Percentiles rank a stretch among this genome's conserved stretches.
Conservation (phyloP, 2,113 vertebrate genomes). For the Nymphicus hollandicus region DNA sequence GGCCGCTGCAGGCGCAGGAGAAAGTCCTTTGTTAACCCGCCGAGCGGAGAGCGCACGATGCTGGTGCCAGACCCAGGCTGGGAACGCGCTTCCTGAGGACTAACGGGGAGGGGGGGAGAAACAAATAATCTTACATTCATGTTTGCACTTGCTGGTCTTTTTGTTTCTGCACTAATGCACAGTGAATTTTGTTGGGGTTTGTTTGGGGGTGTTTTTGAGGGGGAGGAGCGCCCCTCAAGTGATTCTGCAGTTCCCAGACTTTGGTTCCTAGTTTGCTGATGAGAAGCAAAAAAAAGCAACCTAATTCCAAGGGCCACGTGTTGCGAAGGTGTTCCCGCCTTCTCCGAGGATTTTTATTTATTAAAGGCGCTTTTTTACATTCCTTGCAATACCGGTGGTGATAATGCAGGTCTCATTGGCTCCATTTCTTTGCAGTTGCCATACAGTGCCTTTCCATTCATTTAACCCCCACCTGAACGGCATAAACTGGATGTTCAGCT, state of each 20-base stretch:
- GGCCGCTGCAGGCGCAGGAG: background rate
- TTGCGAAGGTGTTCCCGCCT: conserved; percentile 77
- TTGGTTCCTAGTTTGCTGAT: conserved; percentile 80
- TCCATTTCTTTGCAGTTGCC: conserved; percentile 88
- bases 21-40: conserved; percentile 43
- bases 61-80: conserved; percentile 70
- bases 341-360: conserved; percentile 75
- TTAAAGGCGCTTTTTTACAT: conserved; percentile 83
- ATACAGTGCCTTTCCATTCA: conserved; percentile 98
- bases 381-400: conserved; percentile 90
- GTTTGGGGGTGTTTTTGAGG: conserved; percentile 70
- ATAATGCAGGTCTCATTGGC: conserved; percentile 88
- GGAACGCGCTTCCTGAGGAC: conserved; percentile 81
- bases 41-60: conserved; percentile 59
- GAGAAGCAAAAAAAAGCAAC: conserved; percentile 67
- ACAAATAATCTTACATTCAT: conserved; percentile 79
- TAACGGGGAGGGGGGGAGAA: conserved; percentile 37
- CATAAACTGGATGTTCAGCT: conserved; percentile 85
- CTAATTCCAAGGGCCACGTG: conserved; percentile 73
- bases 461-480: conserved; percentile 88
- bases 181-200: conserved; percentile 82
- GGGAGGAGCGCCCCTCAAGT: conserved; percentile 69
- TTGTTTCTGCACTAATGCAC: conserved; percentile 97
- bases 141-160: conserved; percentile 98
- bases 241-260: conserved; percentile 89